phyloP scores from a whole-genome alignment of 1,140 invertebrate genomes.

The Luehdorfia chinensis region DNA sequence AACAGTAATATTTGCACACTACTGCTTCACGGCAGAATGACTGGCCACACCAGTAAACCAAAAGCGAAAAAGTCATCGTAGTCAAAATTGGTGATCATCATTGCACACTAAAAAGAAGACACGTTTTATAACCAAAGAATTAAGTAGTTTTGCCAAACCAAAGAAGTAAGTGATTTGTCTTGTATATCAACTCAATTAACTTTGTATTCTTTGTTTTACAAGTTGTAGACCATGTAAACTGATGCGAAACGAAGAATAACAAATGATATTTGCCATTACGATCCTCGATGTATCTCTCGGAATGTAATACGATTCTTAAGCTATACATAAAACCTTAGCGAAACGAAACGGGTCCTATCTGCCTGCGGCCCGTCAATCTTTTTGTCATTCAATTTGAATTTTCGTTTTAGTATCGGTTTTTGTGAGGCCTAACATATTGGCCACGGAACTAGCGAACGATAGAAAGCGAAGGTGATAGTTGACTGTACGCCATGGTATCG shows the following conservation, averaged over 20 bases:
- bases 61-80: no score
- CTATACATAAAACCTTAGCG: conserved; percentile 58
- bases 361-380: conserved; percentile 61
- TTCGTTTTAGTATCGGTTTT: conserved; percentile 58
- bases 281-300: conserved; percentile 16
- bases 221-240: neutral
- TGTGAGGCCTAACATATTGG: conserved; percentile 28
- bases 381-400: conserved; percentile 74
- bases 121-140: no score
- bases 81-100: no score
- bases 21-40: no score
- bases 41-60: no score
- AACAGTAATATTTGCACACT: no score
- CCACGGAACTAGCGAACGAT: conserved; percentile 24
- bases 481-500: neutral
- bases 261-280: conserved; percentile 11
- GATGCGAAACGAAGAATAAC: conserved; percentile 1
- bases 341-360: conserved; percentile 63
- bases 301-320: conserved; percentile 55
- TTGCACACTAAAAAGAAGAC: no score
- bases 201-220: neutral
- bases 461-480: neutral
- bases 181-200: no score
- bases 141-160: no score
- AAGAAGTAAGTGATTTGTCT: no score